Evolutionary conservation across 1,140 invertebrate species (phyloP), one percentile per base, ranked within the genome.

Genomic region (Orius insidiosus): DNA sequence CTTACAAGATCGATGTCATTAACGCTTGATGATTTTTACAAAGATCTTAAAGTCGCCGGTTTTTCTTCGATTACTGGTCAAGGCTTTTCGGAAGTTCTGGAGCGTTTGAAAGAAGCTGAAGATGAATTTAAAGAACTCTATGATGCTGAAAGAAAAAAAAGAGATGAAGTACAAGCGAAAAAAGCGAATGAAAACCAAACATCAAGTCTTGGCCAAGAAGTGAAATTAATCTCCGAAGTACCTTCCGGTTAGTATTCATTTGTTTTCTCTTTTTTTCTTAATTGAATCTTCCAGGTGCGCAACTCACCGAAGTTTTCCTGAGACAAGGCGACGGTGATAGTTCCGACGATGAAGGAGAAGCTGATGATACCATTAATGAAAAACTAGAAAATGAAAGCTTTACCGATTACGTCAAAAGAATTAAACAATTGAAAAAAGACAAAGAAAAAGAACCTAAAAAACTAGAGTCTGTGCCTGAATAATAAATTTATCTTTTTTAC

Each of bases 1-100:
- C n/a, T 11, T 18, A 4, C 15, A 5, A 40, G 87, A 14, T 94
- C 88, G 1, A 85, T 98, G 78, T 81, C 87, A 19, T 68, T 98
- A 0, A 85, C 89, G 1, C 65, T 99, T 7, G 95, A 98, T 61
- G 86, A 90, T 60, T 98, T 99, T 65, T 99, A 99, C 62, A 67
- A 68, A 36, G 78, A 80, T 57, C 66, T 93, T 2, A 76, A 73
- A 55, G 71, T 77, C 53, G 88, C 88, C 54, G 87, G 87, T 1
- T 82, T 95, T 34, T 94, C 88, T 7, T 76, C 90, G 13, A 68
- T 78, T 11, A 85, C 80, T 5, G 89, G 90, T 5, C 62, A 74
- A 58, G 83, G 84, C 18, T 24, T 85, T 45, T 67, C 73, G 32
- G 70, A 79, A 35, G 77, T 87, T 52, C 71, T 82, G 35, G 68